These are phyloP conservation scores for Cyanoramphus novaezelandiae DNA, from an alignment of 2,113 vertebrate species.

Conservation along the genomic window DNA sequence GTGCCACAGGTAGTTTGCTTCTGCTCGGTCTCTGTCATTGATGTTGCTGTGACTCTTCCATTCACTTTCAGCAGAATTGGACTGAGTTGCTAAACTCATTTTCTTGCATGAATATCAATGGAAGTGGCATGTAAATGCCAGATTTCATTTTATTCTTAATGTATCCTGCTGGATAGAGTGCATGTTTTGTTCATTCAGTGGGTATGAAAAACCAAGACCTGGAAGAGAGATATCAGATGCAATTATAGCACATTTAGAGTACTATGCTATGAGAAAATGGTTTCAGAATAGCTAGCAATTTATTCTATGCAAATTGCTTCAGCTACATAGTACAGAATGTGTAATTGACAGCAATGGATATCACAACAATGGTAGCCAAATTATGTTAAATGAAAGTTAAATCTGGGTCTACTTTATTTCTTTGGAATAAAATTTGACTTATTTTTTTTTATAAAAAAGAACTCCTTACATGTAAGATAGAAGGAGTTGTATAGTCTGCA, in stretches of 20 bases:
- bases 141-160: slow-evolving; percentile 19
- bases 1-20: neutral
- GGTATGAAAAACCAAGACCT: neutral
- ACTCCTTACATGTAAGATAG: neutral
- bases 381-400: neutral
- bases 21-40: neutral
- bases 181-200: neutral
- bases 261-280: neutral
- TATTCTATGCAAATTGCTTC: slow-evolving; percentile 32
- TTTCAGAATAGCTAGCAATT: slow-evolving; percentile 50
- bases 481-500: neutral
- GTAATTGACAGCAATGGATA: slow-evolving; percentile 36
- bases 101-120: neutral
- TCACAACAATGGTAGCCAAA: neutral
- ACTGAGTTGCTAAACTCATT: neutral
- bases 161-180: neutral
- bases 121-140: neutral
- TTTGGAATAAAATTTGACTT: neutral
- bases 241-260: slow-evolving; percentile 50
- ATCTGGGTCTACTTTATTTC: neutral
- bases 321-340: neutral
- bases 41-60: neutral
- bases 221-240: slow-evolving; percentile 24
- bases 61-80: neutral
- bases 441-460: neutral